Evolutionary conservation across 92 coral and sea anemone species (phyloP).

Genomic region (Micromussa lordhowensis): DNA sequence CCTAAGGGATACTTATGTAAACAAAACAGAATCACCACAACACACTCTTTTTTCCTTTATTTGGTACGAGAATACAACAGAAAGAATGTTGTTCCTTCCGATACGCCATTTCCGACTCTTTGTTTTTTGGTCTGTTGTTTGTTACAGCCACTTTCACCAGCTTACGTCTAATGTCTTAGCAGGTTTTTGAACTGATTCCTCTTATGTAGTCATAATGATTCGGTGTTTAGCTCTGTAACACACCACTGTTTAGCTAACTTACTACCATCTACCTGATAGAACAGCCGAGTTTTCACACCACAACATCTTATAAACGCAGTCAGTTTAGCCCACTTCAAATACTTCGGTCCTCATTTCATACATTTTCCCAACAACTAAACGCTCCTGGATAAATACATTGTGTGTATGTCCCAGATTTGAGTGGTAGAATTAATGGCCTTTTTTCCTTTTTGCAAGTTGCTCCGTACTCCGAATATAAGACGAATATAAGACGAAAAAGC

Average conservation of each 20-base stretch:
- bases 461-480: no score
- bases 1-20: not conserved
- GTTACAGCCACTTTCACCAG: not conserved
- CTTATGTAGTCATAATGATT: not conserved
- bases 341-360: not conserved
- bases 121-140: not conserved
- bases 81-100: slow-evolving; percentile 22
- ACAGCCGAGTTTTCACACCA: not conserved
- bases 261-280: no score
- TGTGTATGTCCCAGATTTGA: not conserved
- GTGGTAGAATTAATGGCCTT: not conserved
- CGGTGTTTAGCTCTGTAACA: not conserved
- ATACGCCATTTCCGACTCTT: not conserved
- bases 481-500: no score
- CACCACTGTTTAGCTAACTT: no score
- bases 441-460: no score
- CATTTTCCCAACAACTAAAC: not conserved
- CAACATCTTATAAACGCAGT: not conserved
- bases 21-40: not conserved
- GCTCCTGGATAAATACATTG: not conserved
- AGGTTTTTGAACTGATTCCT: not conserved
- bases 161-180: not conserved
- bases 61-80: not conserved
- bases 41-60: not conserved
- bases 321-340: not conserved